Percentiles rank a stretch among this genome's conserved stretches.
phyloP scores from a whole-genome alignment of 2,113 vertebrate genomes.

The Neoarius graeffei region DNA sequence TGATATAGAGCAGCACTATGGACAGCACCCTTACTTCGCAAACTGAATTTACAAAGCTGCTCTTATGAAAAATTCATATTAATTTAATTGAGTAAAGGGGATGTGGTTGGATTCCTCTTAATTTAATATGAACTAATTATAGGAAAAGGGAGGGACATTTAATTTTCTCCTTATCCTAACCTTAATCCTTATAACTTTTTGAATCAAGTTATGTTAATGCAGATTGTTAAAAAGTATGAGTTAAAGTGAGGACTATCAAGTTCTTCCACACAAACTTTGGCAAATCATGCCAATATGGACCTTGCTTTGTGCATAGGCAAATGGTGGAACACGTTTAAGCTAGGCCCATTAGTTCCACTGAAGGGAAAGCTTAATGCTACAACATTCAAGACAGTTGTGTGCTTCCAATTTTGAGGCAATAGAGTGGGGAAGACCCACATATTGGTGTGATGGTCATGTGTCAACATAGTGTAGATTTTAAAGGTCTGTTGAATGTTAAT shows the following conservation, averaged over 20 bases:
- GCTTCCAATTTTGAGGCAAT: background rate
- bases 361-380: background rate
- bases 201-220: background rate
- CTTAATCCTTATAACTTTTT: background rate
- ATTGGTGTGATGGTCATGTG: too few species aligned
- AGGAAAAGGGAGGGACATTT: background rate
- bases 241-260: background rate
- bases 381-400: background rate
- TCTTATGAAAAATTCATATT: background rate
- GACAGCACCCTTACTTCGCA: constrained; percentile 25
- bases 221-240: background rate
- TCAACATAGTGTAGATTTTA: background rate
- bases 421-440: background rate
- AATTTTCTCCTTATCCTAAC: background rate
- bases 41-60: background rate
- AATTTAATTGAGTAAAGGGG: background rate
- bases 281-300: background rate
- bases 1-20: constrained; percentile 40
- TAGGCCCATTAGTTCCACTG: background rate
- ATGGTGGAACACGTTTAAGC: background rate
- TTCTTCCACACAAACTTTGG: background rate
- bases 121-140: background rate
- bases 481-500: background rate
- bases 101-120: background rate
- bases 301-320: background rate